Evolutionary conservation across 2,113 vertebrate genomes (phyloP).

Genomic region (Tinamus guttatus): DNA sequence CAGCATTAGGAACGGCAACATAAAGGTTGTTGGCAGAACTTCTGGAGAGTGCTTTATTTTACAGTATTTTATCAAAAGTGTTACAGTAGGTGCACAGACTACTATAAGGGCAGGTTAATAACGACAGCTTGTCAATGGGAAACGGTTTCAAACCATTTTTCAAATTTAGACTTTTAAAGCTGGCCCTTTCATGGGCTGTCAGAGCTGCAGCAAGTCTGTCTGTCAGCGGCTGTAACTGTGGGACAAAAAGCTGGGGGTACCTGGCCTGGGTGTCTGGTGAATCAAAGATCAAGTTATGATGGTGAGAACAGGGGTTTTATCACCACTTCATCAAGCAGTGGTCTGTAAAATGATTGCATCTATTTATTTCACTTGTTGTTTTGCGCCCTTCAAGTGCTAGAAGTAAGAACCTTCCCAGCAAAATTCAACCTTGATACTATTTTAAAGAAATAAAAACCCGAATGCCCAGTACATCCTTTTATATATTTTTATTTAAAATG

Average conservation of each 20-base stretch:
- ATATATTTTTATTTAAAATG: not conserved
- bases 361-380: not conserved
- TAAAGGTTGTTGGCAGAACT: not conserved
- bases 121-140: not conserved
- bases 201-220: accelerated
- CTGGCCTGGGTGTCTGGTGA: accelerated
- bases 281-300: not conserved
- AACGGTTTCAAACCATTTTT: not conserved
- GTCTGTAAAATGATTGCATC: not conserved
- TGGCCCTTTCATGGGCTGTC: not conserved
- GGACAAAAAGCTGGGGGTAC: not conserved
- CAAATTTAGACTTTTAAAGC: not conserved
- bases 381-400: not conserved
- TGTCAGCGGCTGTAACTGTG: accelerated
- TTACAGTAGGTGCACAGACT: not conserved
- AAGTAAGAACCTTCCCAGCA: not conserved
- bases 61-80: accelerated
- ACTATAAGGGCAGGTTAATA: not conserved
- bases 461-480: not conserved
- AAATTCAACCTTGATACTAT: not conserved
- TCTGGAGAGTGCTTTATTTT: not conserved
- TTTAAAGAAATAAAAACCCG: not conserved
- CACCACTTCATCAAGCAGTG: not conserved
- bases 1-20: not conserved
- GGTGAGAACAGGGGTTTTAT: not conserved